Conservation (phyloP, 2,797 vertebrate species). For the Lateolabrax maculatus region DNA sequence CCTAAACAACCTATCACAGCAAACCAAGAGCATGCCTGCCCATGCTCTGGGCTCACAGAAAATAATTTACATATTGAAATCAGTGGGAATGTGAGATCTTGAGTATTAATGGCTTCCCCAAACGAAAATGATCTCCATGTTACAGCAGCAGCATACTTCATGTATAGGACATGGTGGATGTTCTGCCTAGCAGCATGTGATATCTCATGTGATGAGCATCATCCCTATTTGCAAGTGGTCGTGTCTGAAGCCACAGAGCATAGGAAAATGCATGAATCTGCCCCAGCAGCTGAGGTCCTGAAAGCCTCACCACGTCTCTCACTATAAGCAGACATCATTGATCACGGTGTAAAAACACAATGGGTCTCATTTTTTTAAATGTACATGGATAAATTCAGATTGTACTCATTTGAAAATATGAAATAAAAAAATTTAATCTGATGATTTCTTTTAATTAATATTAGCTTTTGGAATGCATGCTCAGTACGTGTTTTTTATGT, state of each 20-base stretch:
- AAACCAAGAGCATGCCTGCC: constrained; percentile 39
- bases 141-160: constrained; percentile 49
- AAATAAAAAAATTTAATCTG: constrained; percentile 20
- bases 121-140: constrained; percentile 72
- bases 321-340: constrained; percentile 41
- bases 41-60: constrained; percentile 49
- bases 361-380: constrained; percentile 10
- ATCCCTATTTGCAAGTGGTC: constrained; percentile 66
- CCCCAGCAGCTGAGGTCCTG: constrained; percentile 56
- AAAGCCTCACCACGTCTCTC: constrained; percentile 52
- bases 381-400: constrained; percentile 4
- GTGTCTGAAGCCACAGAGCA: constrained; percentile 64
- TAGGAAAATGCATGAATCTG: constrained; percentile 67
- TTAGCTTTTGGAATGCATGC: neutral
- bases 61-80: constrained; percentile 74
- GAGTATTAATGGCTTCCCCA: constrained; percentile 71
- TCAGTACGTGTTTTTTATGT: neutral
- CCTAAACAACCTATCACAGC: constrained; percentile 74
- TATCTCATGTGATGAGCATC: constrained; percentile 80
- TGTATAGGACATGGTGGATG: constrained; percentile 73
- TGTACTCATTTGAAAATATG: constrained; percentile 18
- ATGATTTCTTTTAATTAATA: constrained; percentile 3
- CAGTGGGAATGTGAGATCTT: constrained; percentile 60
- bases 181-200: constrained; percentile 80
- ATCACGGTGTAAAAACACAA: constrained; percentile 56